These are phyloP conservation scores for Varroa destructor DNA, from an alignment of 1,140 invertebrate genomes.

Conservation along the genomic window DNA sequence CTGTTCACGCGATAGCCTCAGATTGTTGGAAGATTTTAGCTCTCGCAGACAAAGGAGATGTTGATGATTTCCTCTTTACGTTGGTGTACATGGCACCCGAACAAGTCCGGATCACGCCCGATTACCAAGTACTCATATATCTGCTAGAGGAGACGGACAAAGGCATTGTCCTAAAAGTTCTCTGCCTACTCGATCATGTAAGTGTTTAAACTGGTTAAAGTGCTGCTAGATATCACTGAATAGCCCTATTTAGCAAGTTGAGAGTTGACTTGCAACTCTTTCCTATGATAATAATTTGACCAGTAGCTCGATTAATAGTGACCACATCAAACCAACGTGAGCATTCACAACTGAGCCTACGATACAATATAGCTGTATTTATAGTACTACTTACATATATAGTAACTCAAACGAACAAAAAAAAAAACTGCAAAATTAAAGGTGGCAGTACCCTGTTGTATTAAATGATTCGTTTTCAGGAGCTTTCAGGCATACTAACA, in stretches of 20 bases:
- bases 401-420: too few relatives aligned
- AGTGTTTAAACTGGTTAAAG: not conserved
- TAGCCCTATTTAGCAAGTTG: too few relatives aligned
- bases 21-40: slow-evolving; percentile 17
- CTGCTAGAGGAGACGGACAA: not conserved
- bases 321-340: too few relatives aligned
- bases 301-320: too few relatives aligned
- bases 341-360: too few relatives aligned
- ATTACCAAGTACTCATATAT: slow-evolving; percentile 24
- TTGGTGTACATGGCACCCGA: slow-evolving; percentile 17
- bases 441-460: too few relatives aligned
- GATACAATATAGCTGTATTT: too few relatives aligned
- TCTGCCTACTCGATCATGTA: slow-evolving; percentile 22
- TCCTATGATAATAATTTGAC: too few relatives aligned
- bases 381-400: too few relatives aligned
- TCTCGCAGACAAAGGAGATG: slow-evolving; percentile 18
- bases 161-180: slow-evolving; percentile 9
- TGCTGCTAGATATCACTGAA: not conserved
- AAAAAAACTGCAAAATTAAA: too few relatives aligned
- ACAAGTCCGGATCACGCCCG: slow-evolving; percentile 1
- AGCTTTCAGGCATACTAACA: not conserved
- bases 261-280: too few relatives aligned
- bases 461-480: not conserved
- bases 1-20: slow-evolving; percentile 2
- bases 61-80: slow-evolving; percentile 24